Percentiles rank a stretch among this genome's conserved stretches.
These are phyloP conservation scores for Beris chalybata DNA, from an alignment of 2,888 invertebrate genomes.

Conservation along the genomic window DNA sequence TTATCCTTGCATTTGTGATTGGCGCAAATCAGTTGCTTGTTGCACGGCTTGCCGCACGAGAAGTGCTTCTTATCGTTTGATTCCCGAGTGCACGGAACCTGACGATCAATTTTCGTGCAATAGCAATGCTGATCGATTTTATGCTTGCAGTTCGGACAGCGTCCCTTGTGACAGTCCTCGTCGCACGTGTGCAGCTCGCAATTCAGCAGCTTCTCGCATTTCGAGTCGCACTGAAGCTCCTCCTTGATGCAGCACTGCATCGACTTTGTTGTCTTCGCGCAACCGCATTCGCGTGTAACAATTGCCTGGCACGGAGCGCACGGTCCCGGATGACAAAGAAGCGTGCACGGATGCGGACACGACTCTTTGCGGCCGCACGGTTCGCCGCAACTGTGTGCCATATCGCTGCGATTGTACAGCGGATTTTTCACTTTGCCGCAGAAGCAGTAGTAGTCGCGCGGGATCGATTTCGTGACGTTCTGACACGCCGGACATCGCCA, in stretches of 20 bases:
- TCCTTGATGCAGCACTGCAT: conserved; percentile 74
- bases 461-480: conserved; percentile 72
- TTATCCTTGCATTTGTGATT: conserved; percentile 69
- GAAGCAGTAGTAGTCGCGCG: conserved; percentile 84
- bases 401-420: conserved; percentile 71
- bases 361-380: conserved; percentile 67
- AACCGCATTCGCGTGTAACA: conserved; percentile 73
- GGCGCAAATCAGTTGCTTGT: conserved; percentile 63
- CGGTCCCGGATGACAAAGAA: conserved; percentile 92
- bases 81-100: conserved; percentile 65
- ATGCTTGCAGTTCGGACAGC: conserved; percentile 72
- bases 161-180: conserved; percentile 75
- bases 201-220: conserved; percentile 73
- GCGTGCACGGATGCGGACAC: conserved; percentile 70
- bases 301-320: conserved; percentile 87
- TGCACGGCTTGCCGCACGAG: conserved; percentile 66
- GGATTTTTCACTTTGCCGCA: conserved; percentile 82
- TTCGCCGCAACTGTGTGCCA: conserved; percentile 91
- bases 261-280: conserved; percentile 69
- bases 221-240: conserved; percentile 71
- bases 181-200: conserved; percentile 78
- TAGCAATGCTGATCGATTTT: conserved; percentile 71
- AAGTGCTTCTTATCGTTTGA: conserved; percentile 58
- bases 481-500: conserved; percentile 99
- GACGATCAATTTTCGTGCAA: conserved; percentile 67